Conservation (phyloP, 2,113 vertebrate genomes). For the Haliaeetus leucogaster region DNA sequence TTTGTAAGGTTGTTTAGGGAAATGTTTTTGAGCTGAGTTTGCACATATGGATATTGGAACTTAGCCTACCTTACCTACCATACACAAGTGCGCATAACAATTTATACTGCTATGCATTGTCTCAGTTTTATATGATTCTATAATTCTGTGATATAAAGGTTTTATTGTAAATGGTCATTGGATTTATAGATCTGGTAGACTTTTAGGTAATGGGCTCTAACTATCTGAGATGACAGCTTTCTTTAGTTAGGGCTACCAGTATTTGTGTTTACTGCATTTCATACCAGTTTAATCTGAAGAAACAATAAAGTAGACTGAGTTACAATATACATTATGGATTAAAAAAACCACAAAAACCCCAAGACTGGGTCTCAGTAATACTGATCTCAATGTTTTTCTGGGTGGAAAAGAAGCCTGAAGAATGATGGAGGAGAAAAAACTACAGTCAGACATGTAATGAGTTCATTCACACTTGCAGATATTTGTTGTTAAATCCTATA, state of each 20-base stretch:
- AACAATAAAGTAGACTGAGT: not conserved
- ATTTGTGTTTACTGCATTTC: not conserved
- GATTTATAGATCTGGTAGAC: not conserved
- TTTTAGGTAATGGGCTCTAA: not conserved
- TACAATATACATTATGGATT: not conserved
- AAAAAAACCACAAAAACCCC: not conserved
- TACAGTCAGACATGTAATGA: not conserved
- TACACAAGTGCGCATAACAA: not conserved
- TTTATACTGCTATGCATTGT: not conserved
- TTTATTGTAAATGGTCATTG: not conserved
- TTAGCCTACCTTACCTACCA: not conserved
- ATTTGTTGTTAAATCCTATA: not conserved
- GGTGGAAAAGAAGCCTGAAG: not conserved
- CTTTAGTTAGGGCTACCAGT: not conserved
- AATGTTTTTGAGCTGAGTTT: not conserved
- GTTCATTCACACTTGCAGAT: not conserved
- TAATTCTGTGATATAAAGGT: not conserved
- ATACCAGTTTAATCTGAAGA: not conserved
- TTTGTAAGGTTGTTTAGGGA: not conserved
- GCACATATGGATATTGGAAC: not conserved
- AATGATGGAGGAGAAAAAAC: not conserved
- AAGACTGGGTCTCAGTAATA: not conserved
- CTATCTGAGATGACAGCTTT: not conserved
- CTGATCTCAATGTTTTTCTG: not conserved
- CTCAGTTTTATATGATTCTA: not conserved